phyloP scores from a whole-genome alignment of 2,113 vertebrate species.

The Chaetodon trifascialis region DNA sequence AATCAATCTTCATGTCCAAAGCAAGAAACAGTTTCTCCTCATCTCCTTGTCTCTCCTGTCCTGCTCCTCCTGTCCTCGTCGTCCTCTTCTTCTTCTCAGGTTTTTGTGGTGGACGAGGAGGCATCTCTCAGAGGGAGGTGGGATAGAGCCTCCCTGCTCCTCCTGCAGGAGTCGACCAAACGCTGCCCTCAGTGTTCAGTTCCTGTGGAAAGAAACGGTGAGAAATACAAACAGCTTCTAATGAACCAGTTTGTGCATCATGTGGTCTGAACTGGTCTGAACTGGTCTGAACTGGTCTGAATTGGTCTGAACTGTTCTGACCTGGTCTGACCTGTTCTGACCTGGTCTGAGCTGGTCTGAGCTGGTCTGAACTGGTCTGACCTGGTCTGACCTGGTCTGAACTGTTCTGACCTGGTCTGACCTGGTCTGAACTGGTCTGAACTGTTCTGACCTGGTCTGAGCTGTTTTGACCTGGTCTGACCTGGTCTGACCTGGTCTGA shows the following conservation, averaged over 20 bases:
- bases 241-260: no score
- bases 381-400: background rate
- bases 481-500: background rate
- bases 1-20: no score
- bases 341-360: background rate
- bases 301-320: no score
- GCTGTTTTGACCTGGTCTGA: no score
- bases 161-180: constrained; percentile 89
- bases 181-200: constrained; percentile 90
- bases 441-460: no score
- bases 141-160: constrained; percentile 89
- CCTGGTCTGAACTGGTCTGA: no score
- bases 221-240: background rate
- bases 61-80: background rate
- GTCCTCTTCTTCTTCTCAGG: constrained; percentile 72
- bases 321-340: no score
- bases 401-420: no score
- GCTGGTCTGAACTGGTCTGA: background rate
- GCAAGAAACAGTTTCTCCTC: no score
- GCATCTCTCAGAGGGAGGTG: constrained; percentile 88
- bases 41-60: background rate
- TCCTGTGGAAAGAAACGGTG: constrained; percentile 92
- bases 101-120: constrained; percentile 83
- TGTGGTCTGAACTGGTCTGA: background rate
- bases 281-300: background rate